phyloP scores from a whole-genome alignment of 2,797 vertebrate species.

The Chloroceryle amazona region DNA sequence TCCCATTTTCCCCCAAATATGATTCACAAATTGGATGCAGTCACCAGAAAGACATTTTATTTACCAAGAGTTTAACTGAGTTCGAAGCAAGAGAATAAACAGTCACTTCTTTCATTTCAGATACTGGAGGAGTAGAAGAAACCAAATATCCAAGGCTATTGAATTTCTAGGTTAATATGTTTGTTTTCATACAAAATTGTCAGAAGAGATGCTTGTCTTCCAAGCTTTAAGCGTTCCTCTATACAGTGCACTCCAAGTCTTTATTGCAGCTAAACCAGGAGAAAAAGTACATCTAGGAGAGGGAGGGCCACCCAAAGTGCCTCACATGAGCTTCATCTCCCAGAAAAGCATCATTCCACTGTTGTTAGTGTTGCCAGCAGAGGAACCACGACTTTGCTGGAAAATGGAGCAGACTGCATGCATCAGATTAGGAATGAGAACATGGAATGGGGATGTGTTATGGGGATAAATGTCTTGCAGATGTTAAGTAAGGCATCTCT shows the following conservation, averaged over 20 bases:
- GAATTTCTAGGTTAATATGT: background rate
- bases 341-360: background rate
- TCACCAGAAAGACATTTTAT: background rate
- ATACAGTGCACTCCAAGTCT: background rate
- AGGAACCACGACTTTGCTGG: conserved; percentile 28
- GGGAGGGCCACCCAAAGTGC: background rate
- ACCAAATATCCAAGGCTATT: background rate
- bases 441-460: background rate
- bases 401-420: conserved; percentile 12
- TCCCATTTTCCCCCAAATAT: background rate
- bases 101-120: background rate
- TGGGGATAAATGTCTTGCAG: conserved; percentile 60
- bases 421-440: background rate
- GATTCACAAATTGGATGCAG: background rate
- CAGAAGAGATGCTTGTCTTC: background rate
- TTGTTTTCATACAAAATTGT: background rate
- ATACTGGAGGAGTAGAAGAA: background rate
- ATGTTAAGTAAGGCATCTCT: conserved; percentile 34
- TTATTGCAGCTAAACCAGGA: conserved; percentile 4
- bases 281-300: background rate
- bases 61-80: conserved; percentile 5
- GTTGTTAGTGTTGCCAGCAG: background rate
- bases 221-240: background rate
- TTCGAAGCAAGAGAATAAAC: conserved; percentile 18
- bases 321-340: background rate